Percentiles rank a stretch among this genome's conserved stretches.
Evolutionary conservation across 2,888 invertebrate species (phyloP).

Genomic region (Cosmia pyralina): DNA sequence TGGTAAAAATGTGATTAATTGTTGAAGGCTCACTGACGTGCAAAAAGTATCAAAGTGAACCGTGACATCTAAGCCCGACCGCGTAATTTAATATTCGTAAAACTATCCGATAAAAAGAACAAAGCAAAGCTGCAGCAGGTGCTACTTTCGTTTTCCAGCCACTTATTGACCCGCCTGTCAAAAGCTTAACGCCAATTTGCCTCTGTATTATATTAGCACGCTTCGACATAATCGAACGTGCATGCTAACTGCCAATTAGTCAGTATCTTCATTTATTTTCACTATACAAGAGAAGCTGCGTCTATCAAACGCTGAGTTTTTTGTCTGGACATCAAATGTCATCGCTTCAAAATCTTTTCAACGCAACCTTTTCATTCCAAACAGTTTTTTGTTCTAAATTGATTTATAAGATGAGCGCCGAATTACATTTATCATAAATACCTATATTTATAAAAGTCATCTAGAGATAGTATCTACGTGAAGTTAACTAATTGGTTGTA

Average conservation of each 20-base stretch:
- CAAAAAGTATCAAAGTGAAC: conserved; percentile 58
- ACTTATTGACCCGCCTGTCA: conserved; percentile 70
- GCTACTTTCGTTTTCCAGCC: conserved; percentile 70
- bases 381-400: conserved; percentile 47
- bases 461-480: conserved; percentile 9
- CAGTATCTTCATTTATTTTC: conserved; percentile 71
- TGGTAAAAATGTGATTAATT: conserved; percentile 19
- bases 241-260: conserved; percentile 75
- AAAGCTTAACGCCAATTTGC: conserved; percentile 72
- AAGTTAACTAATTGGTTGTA: conserved; percentile 33
- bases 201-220: conserved; percentile 69
- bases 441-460: conserved; percentile 22
- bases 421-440: conserved; percentile 20
- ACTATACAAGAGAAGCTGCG: conserved; percentile 54
- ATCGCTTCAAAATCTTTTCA: conserved; percentile 57
- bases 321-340: conserved; percentile 66
- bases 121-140: conserved; percentile 57
- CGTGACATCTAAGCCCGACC: conserved; percentile 54
- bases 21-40: conserved; percentile 38
- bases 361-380: conserved; percentile 39
- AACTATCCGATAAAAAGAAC: conserved; percentile 63
- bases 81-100: conserved; percentile 65
- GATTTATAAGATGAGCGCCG: conserved; percentile 20
- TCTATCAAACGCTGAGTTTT: conserved; percentile 68
- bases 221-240: conserved; percentile 65